Conservation (phyloP, 2,113 vertebrate genomes). For the Xenotilapia longispinis region DNA sequence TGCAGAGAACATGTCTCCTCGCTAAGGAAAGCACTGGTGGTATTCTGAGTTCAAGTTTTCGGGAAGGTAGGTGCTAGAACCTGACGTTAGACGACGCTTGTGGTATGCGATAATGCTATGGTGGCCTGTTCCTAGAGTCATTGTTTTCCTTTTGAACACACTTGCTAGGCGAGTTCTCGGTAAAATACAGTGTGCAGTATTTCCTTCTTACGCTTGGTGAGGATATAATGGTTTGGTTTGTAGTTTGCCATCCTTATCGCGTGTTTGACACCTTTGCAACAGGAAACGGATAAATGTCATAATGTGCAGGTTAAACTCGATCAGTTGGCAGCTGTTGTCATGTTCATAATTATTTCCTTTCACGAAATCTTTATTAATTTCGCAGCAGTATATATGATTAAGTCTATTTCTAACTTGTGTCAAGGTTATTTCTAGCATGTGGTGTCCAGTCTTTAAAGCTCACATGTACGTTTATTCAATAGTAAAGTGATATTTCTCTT, state of each 20-base stretch:
- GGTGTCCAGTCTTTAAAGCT: not conserved
- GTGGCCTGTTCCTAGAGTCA: not conserved
- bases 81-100: not conserved
- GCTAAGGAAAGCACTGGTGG: not conserved
- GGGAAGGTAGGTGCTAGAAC: not conserved
- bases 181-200: not conserved
- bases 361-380: not conserved
- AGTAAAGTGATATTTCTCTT: not conserved
- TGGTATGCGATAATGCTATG: not conserved
- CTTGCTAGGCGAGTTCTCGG: not conserved
- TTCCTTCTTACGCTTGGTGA: not conserved
- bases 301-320: not conserved
- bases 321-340: not conserved
- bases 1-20: constrained; percentile 13
- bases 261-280: not conserved
- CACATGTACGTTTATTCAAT: not conserved
- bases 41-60: not conserved
- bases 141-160: not conserved
- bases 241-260: not conserved
- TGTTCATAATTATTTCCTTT: not conserved
- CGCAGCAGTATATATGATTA: not conserved
- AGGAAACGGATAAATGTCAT: not conserved
- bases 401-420: not conserved
- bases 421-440: not conserved
- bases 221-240: not conserved